Evolutionary conservation across 2,113 vertebrate species (phyloP).

Genomic region (Donacobius atricapilla): DNA sequence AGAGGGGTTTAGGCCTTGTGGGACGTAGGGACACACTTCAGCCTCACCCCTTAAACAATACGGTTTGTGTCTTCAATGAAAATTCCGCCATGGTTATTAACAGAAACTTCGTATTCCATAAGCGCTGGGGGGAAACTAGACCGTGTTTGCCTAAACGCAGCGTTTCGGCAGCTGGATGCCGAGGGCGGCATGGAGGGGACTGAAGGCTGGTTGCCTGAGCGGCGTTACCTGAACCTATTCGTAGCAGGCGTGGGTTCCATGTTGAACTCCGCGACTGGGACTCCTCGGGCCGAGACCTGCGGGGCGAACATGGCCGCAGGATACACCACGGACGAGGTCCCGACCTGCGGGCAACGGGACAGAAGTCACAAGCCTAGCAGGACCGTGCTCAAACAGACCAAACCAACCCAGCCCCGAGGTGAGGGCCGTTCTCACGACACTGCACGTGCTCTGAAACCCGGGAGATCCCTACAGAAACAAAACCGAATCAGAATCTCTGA

Average conservation of each 20-base stretch:
- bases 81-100: background rate
- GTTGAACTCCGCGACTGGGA: constrained; percentile 95
- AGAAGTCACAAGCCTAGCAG: fast-evolving
- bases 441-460: no score
- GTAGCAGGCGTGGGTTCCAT: constrained; percentile 82
- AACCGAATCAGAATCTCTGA: background rate
- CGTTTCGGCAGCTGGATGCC: fast-evolving
- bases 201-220: no score
- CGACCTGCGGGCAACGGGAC: constrained; percentile 75
- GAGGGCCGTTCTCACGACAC: background rate
- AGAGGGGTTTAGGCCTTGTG: fast-evolving
- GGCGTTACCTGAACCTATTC: constrained; percentile 81
- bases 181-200: background rate
- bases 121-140: background rate
- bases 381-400: background rate
- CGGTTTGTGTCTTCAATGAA: no score
- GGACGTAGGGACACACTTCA: no score
- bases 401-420: background rate
- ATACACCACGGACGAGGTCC: constrained; percentile 93
- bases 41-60: fast-evolving
- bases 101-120: fast-evolving
- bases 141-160: fast-evolving
- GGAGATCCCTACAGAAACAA: background rate
- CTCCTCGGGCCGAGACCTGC: constrained; percentile 86
- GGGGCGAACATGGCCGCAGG: constrained; percentile 95